These are phyloP conservation scores for Neoarius graeffei DNA, from an alignment of 2,113 vertebrate species.

Conservation along the genomic window DNA sequence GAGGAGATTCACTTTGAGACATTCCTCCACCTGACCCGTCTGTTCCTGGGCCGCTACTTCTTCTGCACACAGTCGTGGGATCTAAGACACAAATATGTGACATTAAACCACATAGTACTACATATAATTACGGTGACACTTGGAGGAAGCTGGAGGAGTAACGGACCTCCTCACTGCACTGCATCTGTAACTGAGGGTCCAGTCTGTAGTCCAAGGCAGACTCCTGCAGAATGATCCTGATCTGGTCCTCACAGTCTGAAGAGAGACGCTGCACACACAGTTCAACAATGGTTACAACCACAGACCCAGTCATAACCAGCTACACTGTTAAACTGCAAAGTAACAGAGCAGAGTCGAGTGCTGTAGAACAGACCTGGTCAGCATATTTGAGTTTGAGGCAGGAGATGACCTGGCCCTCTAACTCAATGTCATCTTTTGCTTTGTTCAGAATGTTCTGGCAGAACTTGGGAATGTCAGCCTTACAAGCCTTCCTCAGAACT, in stretches of 20 bases:
- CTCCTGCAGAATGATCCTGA: slow-evolving; percentile 92
- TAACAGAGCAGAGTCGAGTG: background rate
- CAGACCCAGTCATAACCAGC: background rate
- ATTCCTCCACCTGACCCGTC: slow-evolving; percentile 96
- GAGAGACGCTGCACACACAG: slow-evolving; percentile 82
- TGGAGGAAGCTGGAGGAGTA: background rate
- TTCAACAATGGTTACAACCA: slow-evolving; percentile 22
- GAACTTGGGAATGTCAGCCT: slow-evolving; percentile 98
- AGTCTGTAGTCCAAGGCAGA: slow-evolving; percentile 95
- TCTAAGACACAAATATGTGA: slow-evolving; percentile 69
- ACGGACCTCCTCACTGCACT: slow-evolving; percentile 90
- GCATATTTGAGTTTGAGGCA: slow-evolving; percentile 97
- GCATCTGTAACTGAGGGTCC: slow-evolving; percentile 94
- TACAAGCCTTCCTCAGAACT: slow-evolving; percentile 91
- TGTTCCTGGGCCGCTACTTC: slow-evolving; percentile 97
- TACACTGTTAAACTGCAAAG: background rate
- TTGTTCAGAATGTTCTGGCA: slow-evolving; percentile 88
- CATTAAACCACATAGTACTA: background rate
- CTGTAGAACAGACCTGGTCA: slow-evolving; percentile 81
- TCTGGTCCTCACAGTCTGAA: slow-evolving; percentile 95
- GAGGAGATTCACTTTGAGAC: slow-evolving; percentile 93
- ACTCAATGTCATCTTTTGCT: slow-evolving; percentile 86
- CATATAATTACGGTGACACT: background rate
- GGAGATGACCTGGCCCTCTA: slow-evolving; percentile 94
- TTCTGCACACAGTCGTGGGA: slow-evolving; percentile 87